phyloP scores from a whole-genome alignment of 2,888 invertebrate species.

The Sialis lutaria region DNA sequence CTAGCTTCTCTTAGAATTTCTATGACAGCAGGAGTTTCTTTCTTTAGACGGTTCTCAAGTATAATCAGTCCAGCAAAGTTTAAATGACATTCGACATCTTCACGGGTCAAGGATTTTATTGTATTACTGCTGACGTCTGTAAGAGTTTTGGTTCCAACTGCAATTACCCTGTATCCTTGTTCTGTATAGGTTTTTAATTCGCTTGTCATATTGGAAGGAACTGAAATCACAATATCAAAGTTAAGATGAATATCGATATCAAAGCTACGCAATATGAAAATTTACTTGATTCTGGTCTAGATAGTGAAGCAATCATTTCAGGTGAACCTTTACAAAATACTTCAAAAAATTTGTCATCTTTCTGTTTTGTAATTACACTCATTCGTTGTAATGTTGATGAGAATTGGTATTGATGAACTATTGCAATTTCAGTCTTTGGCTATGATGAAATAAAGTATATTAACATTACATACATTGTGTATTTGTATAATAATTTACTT shows the following conservation, averaged over 20 bases:
- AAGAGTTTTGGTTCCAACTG: slow-evolving; percentile 61
- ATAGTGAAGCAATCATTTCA: slow-evolving; percentile 73
- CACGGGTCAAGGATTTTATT: slow-evolving; percentile 56
- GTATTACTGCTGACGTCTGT: slow-evolving; percentile 48
- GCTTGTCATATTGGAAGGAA: slow-evolving; percentile 64
- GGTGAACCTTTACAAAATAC: slow-evolving; percentile 83
- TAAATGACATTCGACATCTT: slow-evolving; percentile 64
- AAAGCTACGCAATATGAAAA: slow-evolving; percentile 1
- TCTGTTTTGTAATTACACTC: slow-evolving; percentile 67
- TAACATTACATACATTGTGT: no score
- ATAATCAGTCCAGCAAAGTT: slow-evolving; percentile 79
- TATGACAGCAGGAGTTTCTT: slow-evolving; percentile 71
- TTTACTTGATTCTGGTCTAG: slow-evolving; percentile 46
- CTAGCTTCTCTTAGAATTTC: slow-evolving; percentile 62
- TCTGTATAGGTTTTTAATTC: slow-evolving; percentile 73
- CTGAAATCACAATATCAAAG: slow-evolving; percentile 23
- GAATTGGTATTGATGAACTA: slow-evolving; percentile 74
- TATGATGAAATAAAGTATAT: not conserved
- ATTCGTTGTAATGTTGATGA: slow-evolving; percentile 75
- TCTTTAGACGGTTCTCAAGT: slow-evolving; percentile 87
- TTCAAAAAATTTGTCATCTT: slow-evolving; percentile 55
- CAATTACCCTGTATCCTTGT: slow-evolving; percentile 86
- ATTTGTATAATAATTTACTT: no score
- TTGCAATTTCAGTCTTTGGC: slow-evolving; percentile 46
- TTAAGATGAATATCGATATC: not conserved